A percentile compares a stretch with the other conserved stretches of the same genome.
phyloP scores from a whole-genome alignment of 64 coral and sea anemone genomes.

The Montipora efflorescens region DNA sequence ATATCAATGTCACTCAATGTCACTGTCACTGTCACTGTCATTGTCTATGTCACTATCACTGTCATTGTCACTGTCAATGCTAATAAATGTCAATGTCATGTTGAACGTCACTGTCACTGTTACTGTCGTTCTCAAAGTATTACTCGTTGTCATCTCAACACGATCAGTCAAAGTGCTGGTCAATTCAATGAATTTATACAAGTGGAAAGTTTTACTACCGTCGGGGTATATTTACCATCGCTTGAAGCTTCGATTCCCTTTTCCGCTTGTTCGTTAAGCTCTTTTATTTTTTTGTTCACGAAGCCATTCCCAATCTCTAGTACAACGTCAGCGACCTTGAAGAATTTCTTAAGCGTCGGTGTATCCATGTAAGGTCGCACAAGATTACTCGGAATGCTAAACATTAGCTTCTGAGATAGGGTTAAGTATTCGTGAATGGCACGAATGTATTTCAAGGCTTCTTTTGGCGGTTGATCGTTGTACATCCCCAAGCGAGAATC shows the following conservation, averaged over 20 bases:
- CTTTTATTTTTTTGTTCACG: slow-evolving; percentile 45
- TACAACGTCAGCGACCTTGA: not conserved
- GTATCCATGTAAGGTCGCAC: slow-evolving; percentile 21
- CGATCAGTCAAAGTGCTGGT: too few species aligned
- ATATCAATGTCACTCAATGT: too few species aligned
- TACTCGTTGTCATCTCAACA: too few species aligned
- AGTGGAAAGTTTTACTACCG: too few species aligned
- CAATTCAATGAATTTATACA: too few species aligned
- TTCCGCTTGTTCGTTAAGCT: slow-evolving; percentile 36
- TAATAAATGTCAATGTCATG: too few species aligned
- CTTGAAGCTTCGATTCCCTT: not conserved
- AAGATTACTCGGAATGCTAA: slow-evolving; percentile 4
- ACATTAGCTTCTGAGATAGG: not conserved
- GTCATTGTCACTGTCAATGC: too few species aligned
- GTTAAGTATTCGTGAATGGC: slow-evolving; percentile 10
- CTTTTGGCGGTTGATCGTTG: slow-evolving; percentile 37
- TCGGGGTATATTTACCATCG: not conserved
- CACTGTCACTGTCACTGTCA: too few species aligned
- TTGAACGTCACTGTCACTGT: too few species aligned
- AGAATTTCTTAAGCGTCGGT: slow-evolving; percentile 37
- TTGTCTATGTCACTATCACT: too few species aligned
- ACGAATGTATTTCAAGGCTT: slow-evolving; percentile 26
- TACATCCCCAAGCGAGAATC: slow-evolving; percentile 62
- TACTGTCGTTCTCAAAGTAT: too few species aligned
- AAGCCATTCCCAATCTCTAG: slow-evolving; percentile 48